phyloP scores from a whole-genome alignment of 2,113 vertebrate species.

The Dunckerocampus dactyliophorus region DNA sequence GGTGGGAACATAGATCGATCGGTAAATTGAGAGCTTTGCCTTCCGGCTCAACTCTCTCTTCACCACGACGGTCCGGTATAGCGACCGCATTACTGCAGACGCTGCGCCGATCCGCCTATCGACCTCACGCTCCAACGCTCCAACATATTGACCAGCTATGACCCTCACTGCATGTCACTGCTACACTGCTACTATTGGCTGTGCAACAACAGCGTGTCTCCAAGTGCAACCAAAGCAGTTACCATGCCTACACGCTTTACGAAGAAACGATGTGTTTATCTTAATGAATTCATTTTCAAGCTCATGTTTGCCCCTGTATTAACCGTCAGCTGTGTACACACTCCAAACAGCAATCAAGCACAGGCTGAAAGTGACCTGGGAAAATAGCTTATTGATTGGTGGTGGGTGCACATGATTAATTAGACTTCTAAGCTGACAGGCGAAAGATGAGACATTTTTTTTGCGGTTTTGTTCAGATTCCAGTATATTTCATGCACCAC shows the following conservation, averaged over 20 bases:
- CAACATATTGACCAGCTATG: too few relatives aligned
- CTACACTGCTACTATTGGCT: slow-evolving; percentile 9
- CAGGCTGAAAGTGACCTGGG: slow-evolving; percentile 53
- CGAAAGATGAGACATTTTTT: too few relatives aligned
- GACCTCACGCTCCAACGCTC: too few relatives aligned
- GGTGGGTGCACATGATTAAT: slow-evolving; percentile 54
- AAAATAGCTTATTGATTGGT: slow-evolving; percentile 70
- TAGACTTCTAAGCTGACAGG: slow-evolving; percentile 51
- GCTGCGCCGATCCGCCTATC: too few relatives aligned
- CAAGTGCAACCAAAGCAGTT: slow-evolving; percentile 50
- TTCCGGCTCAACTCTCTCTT: too few relatives aligned
- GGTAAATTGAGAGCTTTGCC: too few relatives aligned
- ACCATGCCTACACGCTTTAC: slow-evolving; percentile 61
- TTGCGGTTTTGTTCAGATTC: too few relatives aligned
- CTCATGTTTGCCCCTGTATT: slow-evolving; percentile 59
- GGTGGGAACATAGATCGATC: too few relatives aligned
- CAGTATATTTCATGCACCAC: too few relatives aligned
- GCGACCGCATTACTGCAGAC: too few relatives aligned
- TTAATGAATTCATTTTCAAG: slow-evolving; percentile 70
- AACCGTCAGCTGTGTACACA: slow-evolving; percentile 70
- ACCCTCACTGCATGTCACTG: too few relatives aligned
- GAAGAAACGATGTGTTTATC: slow-evolving; percentile 48
- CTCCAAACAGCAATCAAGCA: slow-evolving; percentile 48
- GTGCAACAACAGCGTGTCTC: slow-evolving; percentile 18
- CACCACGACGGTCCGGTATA: too few relatives aligned